phyloP scores from a whole-genome alignment of 2,797 vertebrate species.

The Toxotes lorentzi region DNA sequence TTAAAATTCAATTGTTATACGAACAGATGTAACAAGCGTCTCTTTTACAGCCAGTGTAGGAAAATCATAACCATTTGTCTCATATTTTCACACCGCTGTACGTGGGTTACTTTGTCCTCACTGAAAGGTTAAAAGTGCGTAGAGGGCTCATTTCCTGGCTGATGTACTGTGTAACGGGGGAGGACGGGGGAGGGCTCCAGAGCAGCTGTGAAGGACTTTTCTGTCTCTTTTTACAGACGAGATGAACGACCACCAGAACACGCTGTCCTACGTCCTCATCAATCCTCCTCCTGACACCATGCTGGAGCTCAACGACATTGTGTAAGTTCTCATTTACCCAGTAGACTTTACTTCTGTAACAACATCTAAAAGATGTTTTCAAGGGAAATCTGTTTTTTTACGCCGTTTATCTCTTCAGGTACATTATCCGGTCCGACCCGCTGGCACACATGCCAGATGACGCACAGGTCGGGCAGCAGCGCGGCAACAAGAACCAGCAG shows the following conservation, averaged over 20 bases:
- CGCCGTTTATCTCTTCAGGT: slow-evolving; percentile 81
- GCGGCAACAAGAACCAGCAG: slow-evolving; percentile 84
- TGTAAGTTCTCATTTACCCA: slow-evolving; percentile 79
- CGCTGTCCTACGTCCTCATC: slow-evolving; percentile 96
- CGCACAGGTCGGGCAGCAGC: slow-evolving; percentile 84
- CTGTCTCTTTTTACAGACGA: slow-evolving; percentile 87
- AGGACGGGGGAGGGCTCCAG: slow-evolving; percentile 25
- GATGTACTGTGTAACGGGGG: slow-evolving; percentile 48
- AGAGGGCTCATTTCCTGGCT: slow-evolving; percentile 48
- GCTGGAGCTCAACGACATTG: slow-evolving; percentile 95
- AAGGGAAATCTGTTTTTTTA: no score
- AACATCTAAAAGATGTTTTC: no score
- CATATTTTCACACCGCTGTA: background rate
- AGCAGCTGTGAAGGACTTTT: slow-evolving; percentile 51
- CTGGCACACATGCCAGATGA: slow-evolving; percentile 94
- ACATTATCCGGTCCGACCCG: slow-evolving; percentile 96
- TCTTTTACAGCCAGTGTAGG: background rate
- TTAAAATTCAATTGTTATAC: background rate
- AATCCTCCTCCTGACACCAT: slow-evolving; percentile 96
- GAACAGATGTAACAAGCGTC: slow-evolving; percentile 35
- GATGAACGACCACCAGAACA: slow-evolving; percentile 99
- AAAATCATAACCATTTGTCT: background rate
- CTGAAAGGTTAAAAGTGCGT: slow-evolving; percentile 24
- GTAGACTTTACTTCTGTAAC: background rate
- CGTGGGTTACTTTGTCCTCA: slow-evolving; percentile 19